Percentiles rank a stretch among this genome's conserved stretches.
phyloP scores from a whole-genome alignment of 37 sponge, comb jelly and placozoan species.

The Geodia barretti region DNA sequence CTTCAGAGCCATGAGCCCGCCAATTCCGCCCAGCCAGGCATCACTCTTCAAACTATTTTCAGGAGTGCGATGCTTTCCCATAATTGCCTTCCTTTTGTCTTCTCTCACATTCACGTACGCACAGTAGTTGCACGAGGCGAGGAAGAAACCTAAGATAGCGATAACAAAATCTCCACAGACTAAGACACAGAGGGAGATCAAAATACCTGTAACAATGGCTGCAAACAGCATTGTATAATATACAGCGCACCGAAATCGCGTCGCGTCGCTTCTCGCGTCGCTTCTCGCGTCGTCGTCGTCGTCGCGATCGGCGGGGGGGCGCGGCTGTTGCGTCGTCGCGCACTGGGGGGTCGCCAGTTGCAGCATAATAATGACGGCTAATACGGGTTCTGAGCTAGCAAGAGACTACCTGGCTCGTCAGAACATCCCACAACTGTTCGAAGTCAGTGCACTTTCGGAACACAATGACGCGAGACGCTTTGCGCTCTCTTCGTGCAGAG shows the following conservation, averaged over 20 bases:
- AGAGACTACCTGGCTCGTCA: conserved; percentile 46
- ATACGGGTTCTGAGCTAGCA: conserved; percentile 36
- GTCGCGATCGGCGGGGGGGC: no score
- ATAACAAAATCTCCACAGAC: no score
- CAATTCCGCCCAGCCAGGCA: neutral
- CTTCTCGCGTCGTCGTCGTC: no score
- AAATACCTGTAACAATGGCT: no score
- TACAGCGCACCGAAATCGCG: no score
- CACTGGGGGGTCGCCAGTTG: no score
- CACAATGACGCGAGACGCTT: neutral
- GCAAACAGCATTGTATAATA: no score
- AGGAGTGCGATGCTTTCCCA: neutral
- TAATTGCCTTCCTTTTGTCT: neutral
- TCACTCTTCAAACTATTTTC: neutral
- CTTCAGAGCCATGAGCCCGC: neutral
- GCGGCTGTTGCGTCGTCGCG: no score
- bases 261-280: no score
- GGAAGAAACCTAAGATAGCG: no score
- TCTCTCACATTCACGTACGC: neutral
- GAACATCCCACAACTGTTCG: conserved; percentile 67
- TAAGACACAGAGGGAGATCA: no score
- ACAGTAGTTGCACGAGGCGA: neutral
- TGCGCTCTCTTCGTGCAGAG: conserved; percentile 29
- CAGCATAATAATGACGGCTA: neutral
- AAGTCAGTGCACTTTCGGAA: conserved; percentile 25